Evolutionary conservation across 2,113 vertebrate species (phyloP).

Genomic region (Perca flavescens): DNA sequence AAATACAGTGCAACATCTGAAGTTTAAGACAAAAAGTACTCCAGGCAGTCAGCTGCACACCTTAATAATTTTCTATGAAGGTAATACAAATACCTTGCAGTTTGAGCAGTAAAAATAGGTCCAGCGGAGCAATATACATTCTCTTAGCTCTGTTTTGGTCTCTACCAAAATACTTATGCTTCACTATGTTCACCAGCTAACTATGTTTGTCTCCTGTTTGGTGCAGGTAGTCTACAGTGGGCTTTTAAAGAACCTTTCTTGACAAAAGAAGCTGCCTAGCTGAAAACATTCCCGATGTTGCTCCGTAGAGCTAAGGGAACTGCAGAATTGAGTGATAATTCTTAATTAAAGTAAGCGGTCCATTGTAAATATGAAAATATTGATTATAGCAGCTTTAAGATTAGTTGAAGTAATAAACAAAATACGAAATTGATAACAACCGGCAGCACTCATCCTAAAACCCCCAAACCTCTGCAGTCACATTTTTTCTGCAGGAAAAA

Average conservation of each 20-base stretch:
- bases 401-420: not conserved
- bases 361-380: not conserved
- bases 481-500: not conserved
- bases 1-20: constrained; percentile 4
- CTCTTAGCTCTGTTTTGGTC: not conserved
- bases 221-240: not conserved
- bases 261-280: not conserved
- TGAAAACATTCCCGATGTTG: not conserved
- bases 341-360: not conserved
- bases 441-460: not conserved
- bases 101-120: not conserved
- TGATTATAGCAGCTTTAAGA: not conserved
- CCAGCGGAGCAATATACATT: not conserved
- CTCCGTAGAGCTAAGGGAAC: not conserved
- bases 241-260: not conserved
- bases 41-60: not conserved
- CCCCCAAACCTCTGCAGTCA: not conserved
- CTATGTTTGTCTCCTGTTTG: not conserved
- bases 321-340: not conserved
- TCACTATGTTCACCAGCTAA: not conserved
- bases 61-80: not conserved
- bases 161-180: not conserved
- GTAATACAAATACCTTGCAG: not conserved
- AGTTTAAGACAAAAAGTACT: not conserved
- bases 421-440: not conserved